phyloP scores from a whole-genome alignment of 2,797 vertebrate genomes.

The Hephaestus fuliginosus region DNA sequence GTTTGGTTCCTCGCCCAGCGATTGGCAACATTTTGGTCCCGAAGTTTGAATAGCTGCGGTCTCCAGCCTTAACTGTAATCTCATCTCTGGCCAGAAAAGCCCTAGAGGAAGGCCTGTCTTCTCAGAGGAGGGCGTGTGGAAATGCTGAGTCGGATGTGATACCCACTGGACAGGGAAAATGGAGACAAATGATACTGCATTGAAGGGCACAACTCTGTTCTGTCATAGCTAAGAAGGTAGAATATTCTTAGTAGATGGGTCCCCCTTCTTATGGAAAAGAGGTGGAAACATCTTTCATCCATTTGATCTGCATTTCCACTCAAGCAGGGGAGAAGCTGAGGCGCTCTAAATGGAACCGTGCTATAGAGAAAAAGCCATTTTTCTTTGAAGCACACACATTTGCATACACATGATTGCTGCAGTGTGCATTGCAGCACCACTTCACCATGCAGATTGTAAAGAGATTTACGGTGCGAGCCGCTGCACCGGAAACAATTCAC shows the following conservation, averaged over 20 bases:
- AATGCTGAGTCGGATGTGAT: slow-evolving; percentile 70
- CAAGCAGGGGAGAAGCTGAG: slow-evolving; percentile 44
- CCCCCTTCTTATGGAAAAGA: slow-evolving; percentile 26
- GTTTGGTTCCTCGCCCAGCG: slow-evolving; percentile 39
- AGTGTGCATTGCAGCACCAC: slow-evolving; percentile 46
- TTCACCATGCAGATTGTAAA: slow-evolving; percentile 22
- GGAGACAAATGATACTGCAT: slow-evolving; percentile 75
- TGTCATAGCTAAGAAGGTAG: slow-evolving; percentile 51
- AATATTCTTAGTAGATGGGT: slow-evolving; percentile 53
- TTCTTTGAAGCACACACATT: slow-evolving; percentile 65
- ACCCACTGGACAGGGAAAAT: slow-evolving; percentile 68
- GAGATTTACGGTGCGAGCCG: slow-evolving; percentile 38
- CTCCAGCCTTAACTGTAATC: slow-evolving; percentile 44
- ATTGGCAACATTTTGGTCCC: slow-evolving; percentile 35
- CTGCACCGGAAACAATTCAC: slow-evolving; percentile 26
- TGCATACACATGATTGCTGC: slow-evolving; percentile 65
- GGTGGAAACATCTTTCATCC: slow-evolving; percentile 52
- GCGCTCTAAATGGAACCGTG: slow-evolving; percentile 45
- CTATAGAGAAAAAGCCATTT: slow-evolving; percentile 46
- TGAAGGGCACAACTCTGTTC: slow-evolving; percentile 61
- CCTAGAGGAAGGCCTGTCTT: slow-evolving; percentile 46
- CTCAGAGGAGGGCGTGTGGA: slow-evolving; percentile 53
- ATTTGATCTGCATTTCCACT: slow-evolving; percentile 57
- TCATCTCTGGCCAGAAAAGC: slow-evolving; percentile 43
- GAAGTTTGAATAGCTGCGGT: slow-evolving; percentile 42